Evolutionary conservation across 2,113 vertebrate species (phyloP), one percentile per base, ranked within the genome.

Genomic region (Rattus rattus): DNA sequence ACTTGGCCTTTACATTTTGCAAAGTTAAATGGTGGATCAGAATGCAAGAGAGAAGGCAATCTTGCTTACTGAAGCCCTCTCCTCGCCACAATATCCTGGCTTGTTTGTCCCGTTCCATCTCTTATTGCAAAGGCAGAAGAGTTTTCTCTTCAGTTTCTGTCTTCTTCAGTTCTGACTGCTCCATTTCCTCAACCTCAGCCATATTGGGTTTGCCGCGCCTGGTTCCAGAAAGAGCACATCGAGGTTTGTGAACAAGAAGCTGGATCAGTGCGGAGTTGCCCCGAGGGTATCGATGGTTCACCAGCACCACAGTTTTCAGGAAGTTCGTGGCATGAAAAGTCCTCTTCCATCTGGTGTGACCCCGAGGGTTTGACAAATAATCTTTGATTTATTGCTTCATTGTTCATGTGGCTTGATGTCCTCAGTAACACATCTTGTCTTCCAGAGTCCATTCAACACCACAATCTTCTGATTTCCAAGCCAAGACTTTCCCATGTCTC

Each of bases 41-140:
- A 99, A 99, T 99, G 99, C 99, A 99, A 99, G 99, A 99, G 43
- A 99, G 99, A 99, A 99, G 99, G 98, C 99, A 98, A 99, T 99
- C 98, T 99, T 98, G 99, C 98, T 98, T 97, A 98, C 97, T 97
- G 98, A 98, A 94, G 94, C 95, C 91, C 94, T 95, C 47, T 91
- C 98, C 99, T 99, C 98, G 99, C 98, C 98, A 99, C 96, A 99
- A 98, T 97, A 98, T 95, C 10, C 99, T 88, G 13, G 98, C 98
- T 98, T 99, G 98, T 98, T 99, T 99, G 98, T 99, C 99, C 98
- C 99, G 99, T 98, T 99, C 99, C 91, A 99, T 99, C 90, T 98
- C 99, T 98, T 99, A 99, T 99, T 99, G 99, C 94, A 99, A 99
- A 91, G 99, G 99, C 98, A 99, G 97, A 36, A 99, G 98, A 97